Base-by-base conservation (phyloP, 2,113 vertebrate species). In the Pongo abelii region DNA sequence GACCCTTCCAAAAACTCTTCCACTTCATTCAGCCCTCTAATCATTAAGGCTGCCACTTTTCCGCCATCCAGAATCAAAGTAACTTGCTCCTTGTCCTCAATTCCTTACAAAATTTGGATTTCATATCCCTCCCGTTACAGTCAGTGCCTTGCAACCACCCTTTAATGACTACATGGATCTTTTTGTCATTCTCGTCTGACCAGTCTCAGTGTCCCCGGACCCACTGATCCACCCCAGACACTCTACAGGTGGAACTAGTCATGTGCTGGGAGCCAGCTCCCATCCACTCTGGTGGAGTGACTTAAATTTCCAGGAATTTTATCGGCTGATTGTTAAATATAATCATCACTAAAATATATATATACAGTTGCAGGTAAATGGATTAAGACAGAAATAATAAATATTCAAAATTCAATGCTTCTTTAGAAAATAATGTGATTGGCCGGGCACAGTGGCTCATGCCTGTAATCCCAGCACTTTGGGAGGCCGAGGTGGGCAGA, bases 31-130 rank as follows among this genome's bases (percentile, higher is more conserved):
- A 17, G 1, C 14, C 6, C 2, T 50, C 84, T 2, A 32, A 1
- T 69, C 27, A 64, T 4, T 8, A 70, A 72, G 20, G 40, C 27
- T 35, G 38, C 52, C 14, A 18, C 23, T 74, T 86, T 86, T 70
- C 80, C 40, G 78, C 11, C 17, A 27, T 85, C 32, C 4, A 52
- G 43, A 81, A 95, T 78, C 43, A 17, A 96, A 86, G 74, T 11
- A 46, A 77, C 10, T 17, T 40, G 77, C 6, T 5, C 22, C 27
- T 10, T 0, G 4, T 23, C n/a, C 22, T 94, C 20, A n/a, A 9
- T 61, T 84, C 64, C 48, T 91, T 25, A 38, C 4, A 48, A n/a
- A 64, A 64, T 5, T 57, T 4, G 2, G 22, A 57, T n/a, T 18
- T 50, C n/a, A 25, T 8, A 3, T 16, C 22, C 43, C 11, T 12